These are phyloP conservation scores for Balanococcus diminutus DNA, from an alignment of 2,888 invertebrate genomes.

Conservation along the genomic window DNA sequence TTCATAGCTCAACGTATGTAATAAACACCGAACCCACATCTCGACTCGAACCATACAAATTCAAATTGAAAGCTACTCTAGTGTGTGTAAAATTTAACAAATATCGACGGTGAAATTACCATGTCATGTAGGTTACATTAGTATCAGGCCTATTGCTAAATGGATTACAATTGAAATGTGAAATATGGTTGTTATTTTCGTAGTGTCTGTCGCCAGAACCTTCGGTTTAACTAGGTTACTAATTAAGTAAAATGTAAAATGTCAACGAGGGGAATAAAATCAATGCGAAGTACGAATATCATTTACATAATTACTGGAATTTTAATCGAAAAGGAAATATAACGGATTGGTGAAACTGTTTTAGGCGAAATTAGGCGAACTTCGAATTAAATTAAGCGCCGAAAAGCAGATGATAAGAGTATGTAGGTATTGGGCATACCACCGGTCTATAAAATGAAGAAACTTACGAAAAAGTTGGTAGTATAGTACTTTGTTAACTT, in stretches of 20 bases:
- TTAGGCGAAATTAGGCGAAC: not conserved
- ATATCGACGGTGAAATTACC: not conserved
- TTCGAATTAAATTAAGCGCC: not conserved
- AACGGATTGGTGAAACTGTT: not conserved
- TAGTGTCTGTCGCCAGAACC: not conserved
- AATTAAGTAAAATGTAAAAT: conserved; percentile 14
- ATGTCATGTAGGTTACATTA: conserved; percentile 24
- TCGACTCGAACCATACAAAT: not conserved
- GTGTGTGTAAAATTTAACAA: not conserved
- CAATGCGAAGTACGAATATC: conserved; percentile 23
- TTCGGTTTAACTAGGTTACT: not conserved
- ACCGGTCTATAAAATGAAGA: too few species aligned
- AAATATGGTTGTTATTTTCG: conserved; percentile 26
- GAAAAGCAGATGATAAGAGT: not conserved
- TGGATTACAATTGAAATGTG: conserved; percentile 28
- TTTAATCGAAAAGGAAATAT: not conserved
- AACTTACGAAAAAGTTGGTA: too few species aligned
- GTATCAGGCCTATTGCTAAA: not conserved
- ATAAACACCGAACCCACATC: too few species aligned
- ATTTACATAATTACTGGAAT: conserved; percentile 22
- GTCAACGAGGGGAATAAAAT: conserved; percentile 12
- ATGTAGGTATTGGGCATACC: not conserved
- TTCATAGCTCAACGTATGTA: too few species aligned
- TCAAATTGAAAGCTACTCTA: not conserved
- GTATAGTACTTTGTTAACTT: too few species aligned